These are phyloP conservation scores for Ondatra zibethicus DNA, from an alignment of 2,113 vertebrate species.

Conservation along the genomic window DNA sequence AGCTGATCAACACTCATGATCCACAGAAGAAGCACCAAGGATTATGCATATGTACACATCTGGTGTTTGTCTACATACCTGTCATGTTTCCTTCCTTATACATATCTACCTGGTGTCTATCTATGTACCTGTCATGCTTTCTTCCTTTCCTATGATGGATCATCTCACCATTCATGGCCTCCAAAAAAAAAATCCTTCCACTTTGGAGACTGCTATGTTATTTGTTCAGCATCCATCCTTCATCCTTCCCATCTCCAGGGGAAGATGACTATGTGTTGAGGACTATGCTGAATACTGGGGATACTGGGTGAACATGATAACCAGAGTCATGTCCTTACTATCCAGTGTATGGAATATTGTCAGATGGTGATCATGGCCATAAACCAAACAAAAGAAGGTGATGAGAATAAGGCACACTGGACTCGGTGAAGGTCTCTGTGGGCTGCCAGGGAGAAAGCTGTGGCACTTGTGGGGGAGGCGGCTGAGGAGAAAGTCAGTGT, in stretches of 20 bases:
- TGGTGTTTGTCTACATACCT: neutral
- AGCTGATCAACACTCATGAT: neutral
- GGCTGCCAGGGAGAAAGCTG: neutral
- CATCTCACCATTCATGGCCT: neutral
- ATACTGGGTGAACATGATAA: neutral
- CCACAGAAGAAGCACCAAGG: neutral
- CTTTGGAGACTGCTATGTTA: neutral
- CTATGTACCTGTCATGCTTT: neutral
- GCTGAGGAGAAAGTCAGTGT: neutral
- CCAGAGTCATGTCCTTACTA: neutral
- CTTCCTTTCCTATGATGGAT: neutral
- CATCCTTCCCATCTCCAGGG: neutral
- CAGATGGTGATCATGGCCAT: neutral
- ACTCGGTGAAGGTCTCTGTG: neutral
- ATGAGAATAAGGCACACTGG: neutral
- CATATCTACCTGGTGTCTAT: neutral
- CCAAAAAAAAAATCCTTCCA: neutral
- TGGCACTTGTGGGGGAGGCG: neutral
- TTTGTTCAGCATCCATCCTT: neutral
- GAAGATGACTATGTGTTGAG: neutral
- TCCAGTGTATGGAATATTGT: neutral
- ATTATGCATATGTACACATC: no score
- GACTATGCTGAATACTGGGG: neutral
- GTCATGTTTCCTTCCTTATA: neutral
- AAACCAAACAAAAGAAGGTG: slow-evolving; percentile 5